These are phyloP conservation scores for Ormyrus pomaceus DNA, from an alignment of 2,888 invertebrate species.

Conservation along the genomic window DNA sequence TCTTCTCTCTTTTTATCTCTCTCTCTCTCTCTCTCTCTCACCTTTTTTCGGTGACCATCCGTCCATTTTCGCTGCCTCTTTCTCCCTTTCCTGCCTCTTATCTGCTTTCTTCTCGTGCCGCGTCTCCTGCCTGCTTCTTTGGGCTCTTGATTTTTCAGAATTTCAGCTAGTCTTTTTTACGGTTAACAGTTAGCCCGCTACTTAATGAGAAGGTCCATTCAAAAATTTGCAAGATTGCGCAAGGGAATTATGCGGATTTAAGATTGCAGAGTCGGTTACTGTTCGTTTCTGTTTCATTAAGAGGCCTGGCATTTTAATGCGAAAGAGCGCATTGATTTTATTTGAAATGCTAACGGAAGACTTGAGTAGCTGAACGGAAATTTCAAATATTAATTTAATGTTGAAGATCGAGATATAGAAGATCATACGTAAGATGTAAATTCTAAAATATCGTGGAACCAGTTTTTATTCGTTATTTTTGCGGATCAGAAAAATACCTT, in stretches of 20 bases:
- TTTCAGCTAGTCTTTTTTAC: conserved; percentile 26
- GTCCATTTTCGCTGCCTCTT: too few relatives aligned
- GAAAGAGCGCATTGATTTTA: too few relatives aligned
- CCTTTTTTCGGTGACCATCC: neutral
- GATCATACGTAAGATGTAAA: too few relatives aligned
- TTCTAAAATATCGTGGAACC: too few relatives aligned
- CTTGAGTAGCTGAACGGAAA: too few relatives aligned
- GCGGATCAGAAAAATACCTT: too few relatives aligned
- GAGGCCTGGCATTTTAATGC: too few relatives aligned
- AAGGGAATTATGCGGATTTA: neutral
- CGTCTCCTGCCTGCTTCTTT: neutral
- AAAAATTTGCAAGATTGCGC: neutral
- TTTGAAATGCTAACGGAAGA: too few relatives aligned
- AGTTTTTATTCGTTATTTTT: too few relatives aligned
- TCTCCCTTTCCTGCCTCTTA: conserved; percentile 24
- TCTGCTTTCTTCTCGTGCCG: conserved; percentile 41
- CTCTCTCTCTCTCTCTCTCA: conserved; percentile 22
- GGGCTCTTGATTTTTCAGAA: neutral
- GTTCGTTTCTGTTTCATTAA: too few relatives aligned
- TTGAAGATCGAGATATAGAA: too few relatives aligned
- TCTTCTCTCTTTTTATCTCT: conserved; percentile 24
- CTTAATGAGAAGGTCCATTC: conserved; percentile 16
- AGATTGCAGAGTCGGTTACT: neutral
- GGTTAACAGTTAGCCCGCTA: conserved; percentile 13
- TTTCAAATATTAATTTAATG: too few relatives aligned